These are phyloP conservation scores for Agrypnus murinus DNA, from an alignment of 2,888 invertebrate species.

Conservation along the genomic window DNA sequence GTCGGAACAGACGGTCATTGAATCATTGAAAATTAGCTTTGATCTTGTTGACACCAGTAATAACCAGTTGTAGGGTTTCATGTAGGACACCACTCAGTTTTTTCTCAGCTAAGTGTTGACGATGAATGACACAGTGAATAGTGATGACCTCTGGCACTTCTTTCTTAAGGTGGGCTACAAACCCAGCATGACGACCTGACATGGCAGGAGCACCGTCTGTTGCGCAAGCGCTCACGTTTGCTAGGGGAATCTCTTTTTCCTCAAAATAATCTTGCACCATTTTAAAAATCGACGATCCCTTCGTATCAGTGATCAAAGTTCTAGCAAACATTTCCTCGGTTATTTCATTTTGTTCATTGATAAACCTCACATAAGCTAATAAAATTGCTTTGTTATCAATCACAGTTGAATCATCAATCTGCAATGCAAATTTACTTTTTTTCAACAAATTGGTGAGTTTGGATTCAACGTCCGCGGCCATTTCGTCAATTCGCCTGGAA, in stretches of 20 bases:
- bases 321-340: no score
- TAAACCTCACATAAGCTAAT: not conserved
- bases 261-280: not conserved
- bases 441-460: not conserved
- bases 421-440: no score
- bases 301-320: not conserved
- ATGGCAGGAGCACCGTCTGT: not conserved
- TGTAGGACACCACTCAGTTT: no score
- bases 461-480: not conserved
- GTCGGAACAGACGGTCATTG: no score
- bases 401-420: not conserved
- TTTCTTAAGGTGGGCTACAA: not conserved
- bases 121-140: not conserved
- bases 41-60: no score
- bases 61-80: no score
- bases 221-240: not conserved
- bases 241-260: not conserved
- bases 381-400: not conserved
- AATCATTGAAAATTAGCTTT: no score
- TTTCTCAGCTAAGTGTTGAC: conserved; percentile 1
- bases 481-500: not conserved
- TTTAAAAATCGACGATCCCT: not conserved
- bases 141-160: not conserved
- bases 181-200: not conserved
- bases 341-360: no score